A percentile compares a stretch with the other conserved stretches of the same genome.
These are phyloP conservation scores for Caenorhabditis briggsae DNA, from an alignment of 1,140 invertebrate species.

Conservation along the genomic window DNA sequence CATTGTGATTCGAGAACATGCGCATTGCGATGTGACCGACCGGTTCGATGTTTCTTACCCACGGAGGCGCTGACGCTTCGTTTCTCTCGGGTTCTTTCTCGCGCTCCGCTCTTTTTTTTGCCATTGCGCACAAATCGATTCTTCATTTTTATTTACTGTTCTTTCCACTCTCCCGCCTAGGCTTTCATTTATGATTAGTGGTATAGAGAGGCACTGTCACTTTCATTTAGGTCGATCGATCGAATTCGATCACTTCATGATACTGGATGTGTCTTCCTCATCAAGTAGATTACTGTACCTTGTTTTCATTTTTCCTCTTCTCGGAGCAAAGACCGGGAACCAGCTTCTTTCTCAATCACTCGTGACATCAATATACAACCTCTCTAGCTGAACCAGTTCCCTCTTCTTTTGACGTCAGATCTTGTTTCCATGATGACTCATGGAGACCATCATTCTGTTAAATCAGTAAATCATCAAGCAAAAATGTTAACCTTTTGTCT, in stretches of 20 bases:
- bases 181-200: constrained; percentile 39
- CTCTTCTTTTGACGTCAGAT: constrained; percentile 22
- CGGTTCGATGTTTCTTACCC: constrained; percentile 50
- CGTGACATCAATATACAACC: constrained; percentile 33
- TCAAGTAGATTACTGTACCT: background rate
- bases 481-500: background rate
- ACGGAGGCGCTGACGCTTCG: constrained; percentile 1
- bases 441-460: background rate
- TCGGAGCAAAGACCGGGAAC: constrained; percentile 41
- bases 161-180: constrained; percentile 45
- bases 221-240: constrained; percentile 4
- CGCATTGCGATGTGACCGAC: constrained; percentile 52
- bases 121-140: constrained; percentile 54
- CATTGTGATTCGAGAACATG: constrained; percentile 51
- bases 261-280: background rate
- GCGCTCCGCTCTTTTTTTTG: constrained; percentile 9
- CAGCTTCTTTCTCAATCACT: constrained; percentile 17
- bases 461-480: constrained; percentile 44
- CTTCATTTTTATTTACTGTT: constrained; percentile 51
- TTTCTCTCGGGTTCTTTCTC: background rate
- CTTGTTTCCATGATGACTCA: constrained; percentile 37
- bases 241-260: background rate
- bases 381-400: constrained; percentile 36
- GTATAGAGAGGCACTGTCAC: constrained; percentile 3
- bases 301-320: background rate